Percentiles rank a stretch among this genome's conserved stretches.
Evolutionary conservation across 2,797 vertebrate species (phyloP).

Genomic region (Amblyopsis hoosieri): DNA sequence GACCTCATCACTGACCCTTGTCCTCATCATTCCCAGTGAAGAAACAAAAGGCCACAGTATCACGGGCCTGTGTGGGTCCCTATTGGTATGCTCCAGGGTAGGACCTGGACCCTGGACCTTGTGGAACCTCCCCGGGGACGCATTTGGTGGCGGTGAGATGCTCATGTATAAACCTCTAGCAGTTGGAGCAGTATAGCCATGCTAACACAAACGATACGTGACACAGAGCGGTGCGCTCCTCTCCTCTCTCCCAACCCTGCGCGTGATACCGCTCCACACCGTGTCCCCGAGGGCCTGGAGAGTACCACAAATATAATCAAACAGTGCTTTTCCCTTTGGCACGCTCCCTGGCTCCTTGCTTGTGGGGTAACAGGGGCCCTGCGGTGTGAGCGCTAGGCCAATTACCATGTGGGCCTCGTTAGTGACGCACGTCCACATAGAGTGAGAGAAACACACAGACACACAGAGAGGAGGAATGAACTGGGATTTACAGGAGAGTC

Average conservation of each 20-base stretch:
- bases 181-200: conserved; percentile 48
- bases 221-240: conserved; percentile 39
- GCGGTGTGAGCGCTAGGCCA: conserved; percentile 23
- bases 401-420: conserved; percentile 49
- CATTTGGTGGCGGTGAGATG: conserved; percentile 44
- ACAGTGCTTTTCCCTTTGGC: conserved; percentile 1
- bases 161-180: conserved; percentile 55
- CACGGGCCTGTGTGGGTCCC: conserved; percentile 24
- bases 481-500: conserved; percentile 5
- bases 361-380: conserved; percentile 18
- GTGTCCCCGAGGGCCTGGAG: conserved; percentile 28
- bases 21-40: not conserved
- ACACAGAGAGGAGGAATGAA: conserved; percentile 8
- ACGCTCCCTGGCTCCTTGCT: conserved; percentile 18
- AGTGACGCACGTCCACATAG: conserved; percentile 27
- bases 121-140: conserved; percentile 51
- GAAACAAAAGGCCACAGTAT: conserved; percentile 29
- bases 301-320: not conserved
- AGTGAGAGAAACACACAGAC: conserved; percentile 7
- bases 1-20: conserved; percentile 7
- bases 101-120: conserved; percentile 53
- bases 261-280: conserved; percentile 49
- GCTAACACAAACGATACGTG: conserved; percentile 67
- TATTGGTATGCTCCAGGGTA: conserved; percentile 45
- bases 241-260: conserved; percentile 42